Evolutionary conservation across 1,140 invertebrate species (phyloP).

Genomic region (Lutraria rhynchaena): DNA sequence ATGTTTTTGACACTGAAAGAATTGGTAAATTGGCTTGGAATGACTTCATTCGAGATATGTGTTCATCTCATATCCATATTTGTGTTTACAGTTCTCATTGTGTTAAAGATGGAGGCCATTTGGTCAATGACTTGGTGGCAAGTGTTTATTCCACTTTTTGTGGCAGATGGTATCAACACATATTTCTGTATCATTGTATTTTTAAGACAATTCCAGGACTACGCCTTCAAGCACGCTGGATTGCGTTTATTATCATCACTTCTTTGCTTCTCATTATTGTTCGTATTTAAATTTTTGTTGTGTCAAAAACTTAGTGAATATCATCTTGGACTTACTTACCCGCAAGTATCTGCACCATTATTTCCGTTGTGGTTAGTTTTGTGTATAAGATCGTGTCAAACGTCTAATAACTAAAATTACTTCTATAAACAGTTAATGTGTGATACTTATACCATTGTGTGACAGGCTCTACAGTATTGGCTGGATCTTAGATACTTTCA

Average conservation of each 20-base stretch:
- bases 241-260: constrained; percentile 93
- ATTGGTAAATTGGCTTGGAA: constrained; percentile 94
- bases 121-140: constrained; percentile 86
- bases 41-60: constrained; percentile 97
- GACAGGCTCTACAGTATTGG: no score
- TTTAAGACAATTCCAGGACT: constrained; percentile 90
- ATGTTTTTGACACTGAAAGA: constrained; percentile 96
- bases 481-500: no score
- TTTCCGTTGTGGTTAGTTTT: constrained; percentile 93
- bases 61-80: constrained; percentile 92
- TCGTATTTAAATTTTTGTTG: constrained; percentile 95
- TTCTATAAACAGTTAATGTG: no score
- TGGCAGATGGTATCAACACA: constrained; percentile 94
- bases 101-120: constrained; percentile 84
- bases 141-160: constrained; percentile 94
- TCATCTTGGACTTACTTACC: constrained; percentile 91
- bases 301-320: constrained; percentile 90
- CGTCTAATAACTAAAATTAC: constrained; percentile 81
- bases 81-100: constrained; percentile 91
- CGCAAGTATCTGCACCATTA: constrained; percentile 95
- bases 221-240: constrained; percentile 86
- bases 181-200: constrained; percentile 98
- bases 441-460: no score
- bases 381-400: constrained; percentile 95
- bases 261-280: constrained; percentile 91